phyloP scores from a whole-genome alignment of 2,113 vertebrate species.

The Corythornis cristatus region DNA sequence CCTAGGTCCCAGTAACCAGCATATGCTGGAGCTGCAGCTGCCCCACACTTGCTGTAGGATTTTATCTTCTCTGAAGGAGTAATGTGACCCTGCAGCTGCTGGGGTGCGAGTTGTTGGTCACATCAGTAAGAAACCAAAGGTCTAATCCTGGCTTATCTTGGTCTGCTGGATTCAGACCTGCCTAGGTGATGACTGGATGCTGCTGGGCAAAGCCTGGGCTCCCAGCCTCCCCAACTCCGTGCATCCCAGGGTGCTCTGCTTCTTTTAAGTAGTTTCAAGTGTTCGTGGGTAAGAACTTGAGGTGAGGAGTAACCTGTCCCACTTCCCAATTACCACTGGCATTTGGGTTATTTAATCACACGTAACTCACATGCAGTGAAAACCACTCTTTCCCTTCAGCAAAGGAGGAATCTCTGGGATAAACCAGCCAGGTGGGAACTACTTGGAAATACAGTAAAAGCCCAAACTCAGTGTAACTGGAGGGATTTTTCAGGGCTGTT shows the following conservation, averaged over 20 bases:
- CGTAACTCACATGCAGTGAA: not conserved
- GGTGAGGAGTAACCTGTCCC: not conserved
- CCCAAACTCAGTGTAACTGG: fast-evolving
- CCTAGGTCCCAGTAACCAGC: not conserved
- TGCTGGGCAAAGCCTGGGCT: not conserved
- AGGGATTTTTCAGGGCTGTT: not conserved
- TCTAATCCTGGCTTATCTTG: not conserved
- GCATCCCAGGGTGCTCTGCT: not conserved
- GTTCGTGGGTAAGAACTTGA: not conserved
- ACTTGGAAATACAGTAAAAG: not conserved
- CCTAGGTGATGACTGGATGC: not conserved
- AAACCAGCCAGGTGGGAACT: not conserved
- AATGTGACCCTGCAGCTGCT: not conserved
- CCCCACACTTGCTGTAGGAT: not conserved
- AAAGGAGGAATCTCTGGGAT: not conserved
- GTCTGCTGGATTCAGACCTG: not conserved
- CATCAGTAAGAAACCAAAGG: not conserved
- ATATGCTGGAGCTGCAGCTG: fast-evolving
- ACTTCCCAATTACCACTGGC: not conserved
- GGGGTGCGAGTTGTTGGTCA: fast-evolving
- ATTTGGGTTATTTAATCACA: not conserved
- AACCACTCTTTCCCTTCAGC: conserved; percentile 4
- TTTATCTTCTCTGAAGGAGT: not conserved
- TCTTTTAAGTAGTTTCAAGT: not conserved
- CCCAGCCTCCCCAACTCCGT: not conserved